Percentiles rank a stretch among this genome's conserved stretches.
phyloP scores from a whole-genome alignment of 2,888 invertebrate species.

The Hecatera dysodea region DNA sequence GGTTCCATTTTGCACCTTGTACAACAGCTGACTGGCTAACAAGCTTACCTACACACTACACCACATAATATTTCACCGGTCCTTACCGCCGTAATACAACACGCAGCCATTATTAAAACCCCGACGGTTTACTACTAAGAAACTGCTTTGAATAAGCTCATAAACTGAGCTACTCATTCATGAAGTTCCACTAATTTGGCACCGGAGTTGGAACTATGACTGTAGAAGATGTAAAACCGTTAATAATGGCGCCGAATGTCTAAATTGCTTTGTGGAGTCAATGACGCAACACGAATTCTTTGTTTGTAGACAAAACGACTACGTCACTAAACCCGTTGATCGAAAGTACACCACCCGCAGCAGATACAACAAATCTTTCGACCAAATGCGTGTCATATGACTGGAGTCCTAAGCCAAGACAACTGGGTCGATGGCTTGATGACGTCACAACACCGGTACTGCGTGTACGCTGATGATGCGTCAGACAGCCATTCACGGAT shows the following conservation, averaged over 20 bases:
- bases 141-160: constrained; percentile 47
- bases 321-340: constrained; percentile 11
- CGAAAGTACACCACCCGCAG: constrained; percentile 2
- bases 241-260: constrained; percentile 2
- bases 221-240: constrained; percentile 51
- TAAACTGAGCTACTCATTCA: constrained; percentile 51
- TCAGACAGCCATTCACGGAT: constrained; percentile 68
- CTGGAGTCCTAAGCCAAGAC: constrained; percentile 24
- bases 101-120: constrained; percentile 50
- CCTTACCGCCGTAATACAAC: constrained; percentile 55
- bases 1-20: constrained; percentile 58
- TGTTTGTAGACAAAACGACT: constrained; percentile 27
- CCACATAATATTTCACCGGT: constrained; percentile 56
- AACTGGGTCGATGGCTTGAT: constrained; percentile 57
- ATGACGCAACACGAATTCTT: constrained; percentile 18
- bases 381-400: constrained; percentile 18
- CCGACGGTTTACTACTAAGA: constrained; percentile 39
- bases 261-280: constrained; percentile 13
- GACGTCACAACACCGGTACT: constrained; percentile 68
- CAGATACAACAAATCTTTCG: constrained; percentile 9
- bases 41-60: constrained; percentile 44
- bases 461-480: constrained; percentile 66
- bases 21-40: constrained; percentile 61
- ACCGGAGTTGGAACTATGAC: constrained; percentile 38
- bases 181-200: constrained; percentile 44